Conservation (phyloP, 2,797 vertebrate species). For the Sciurus carolinensis region DNA sequence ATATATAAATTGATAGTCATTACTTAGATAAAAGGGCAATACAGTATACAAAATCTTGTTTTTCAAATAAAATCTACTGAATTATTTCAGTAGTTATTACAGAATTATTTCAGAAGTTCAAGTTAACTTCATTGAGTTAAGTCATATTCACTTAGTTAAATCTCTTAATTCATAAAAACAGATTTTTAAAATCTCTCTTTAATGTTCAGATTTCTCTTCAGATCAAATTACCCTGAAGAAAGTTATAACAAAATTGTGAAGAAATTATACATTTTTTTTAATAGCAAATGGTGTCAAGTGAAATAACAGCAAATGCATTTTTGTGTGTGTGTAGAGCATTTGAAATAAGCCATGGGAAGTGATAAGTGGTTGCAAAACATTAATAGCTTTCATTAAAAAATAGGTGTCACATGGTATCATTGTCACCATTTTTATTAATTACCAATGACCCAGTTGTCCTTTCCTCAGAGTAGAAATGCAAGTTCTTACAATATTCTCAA, state of each 20-base stretch:
- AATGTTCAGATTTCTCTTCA: background rate
- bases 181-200: background rate
- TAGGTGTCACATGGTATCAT: background rate
- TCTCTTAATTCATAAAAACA: background rate
- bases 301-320: background rate
- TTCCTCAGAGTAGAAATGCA: background rate
- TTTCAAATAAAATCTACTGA: background rate
- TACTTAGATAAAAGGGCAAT: background rate
- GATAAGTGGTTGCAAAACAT: background rate
- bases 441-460: background rate
- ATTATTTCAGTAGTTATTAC: background rate
- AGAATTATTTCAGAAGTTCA: too few relatives aligned
- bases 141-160: background rate
- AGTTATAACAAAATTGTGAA: background rate
- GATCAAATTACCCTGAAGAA: background rate
- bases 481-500: too few relatives aligned
- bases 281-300: background rate
- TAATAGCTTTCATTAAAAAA: background rate
- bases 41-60: background rate
- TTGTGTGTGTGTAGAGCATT: background rate
- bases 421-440: background rate
- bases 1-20: too few relatives aligned
- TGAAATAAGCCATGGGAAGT: background rate
- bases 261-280: background rate
- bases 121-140: background rate